phyloP scores from a whole-genome alignment of 2,888 invertebrate genomes.

The Tridacna crocea region DNA sequence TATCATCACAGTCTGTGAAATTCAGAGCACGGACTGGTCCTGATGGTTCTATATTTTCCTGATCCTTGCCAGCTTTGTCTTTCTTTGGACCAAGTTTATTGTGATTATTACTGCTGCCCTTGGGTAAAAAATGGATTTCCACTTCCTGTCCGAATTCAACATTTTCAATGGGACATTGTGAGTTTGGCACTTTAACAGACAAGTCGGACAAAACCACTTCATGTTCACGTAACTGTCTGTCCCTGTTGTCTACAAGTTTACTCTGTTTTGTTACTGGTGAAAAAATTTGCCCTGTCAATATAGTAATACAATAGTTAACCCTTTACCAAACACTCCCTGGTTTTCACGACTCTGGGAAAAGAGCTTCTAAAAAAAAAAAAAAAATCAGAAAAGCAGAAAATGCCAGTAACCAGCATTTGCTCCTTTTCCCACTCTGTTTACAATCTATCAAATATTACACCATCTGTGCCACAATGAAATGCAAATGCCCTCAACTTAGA shows the following conservation, averaged over 20 bases:
- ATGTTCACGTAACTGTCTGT: background rate
- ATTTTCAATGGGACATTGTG: constrained; percentile 26
- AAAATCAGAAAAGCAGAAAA: no score
- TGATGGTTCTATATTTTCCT: constrained; percentile 60
- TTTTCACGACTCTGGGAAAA: no score
- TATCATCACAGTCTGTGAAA: constrained; percentile 50
- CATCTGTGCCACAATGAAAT: no score
- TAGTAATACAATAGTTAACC: background rate
- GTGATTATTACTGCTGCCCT: constrained; percentile 31
- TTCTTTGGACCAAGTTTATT: constrained; percentile 12
- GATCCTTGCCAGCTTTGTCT: constrained; percentile 25
- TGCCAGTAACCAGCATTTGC: no score
- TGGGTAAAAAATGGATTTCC: constrained; percentile 49
- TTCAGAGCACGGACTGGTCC: constrained; percentile 59
- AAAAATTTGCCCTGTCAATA: constrained; percentile 10
- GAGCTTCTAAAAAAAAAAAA: no score
- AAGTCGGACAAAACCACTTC: constrained; percentile 57
- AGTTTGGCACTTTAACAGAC: constrained; percentile 41
- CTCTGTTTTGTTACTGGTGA: background rate
- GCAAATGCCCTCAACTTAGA: no score
- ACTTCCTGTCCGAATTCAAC: constrained; percentile 57
- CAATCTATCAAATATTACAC: no score
- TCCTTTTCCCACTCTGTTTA: no score
- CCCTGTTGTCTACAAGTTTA: background rate
- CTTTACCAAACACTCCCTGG: no score